These are phyloP conservation scores for Alloplasta piceator DNA, from an alignment of 2,888 invertebrate species.

Conservation along the genomic window DNA sequence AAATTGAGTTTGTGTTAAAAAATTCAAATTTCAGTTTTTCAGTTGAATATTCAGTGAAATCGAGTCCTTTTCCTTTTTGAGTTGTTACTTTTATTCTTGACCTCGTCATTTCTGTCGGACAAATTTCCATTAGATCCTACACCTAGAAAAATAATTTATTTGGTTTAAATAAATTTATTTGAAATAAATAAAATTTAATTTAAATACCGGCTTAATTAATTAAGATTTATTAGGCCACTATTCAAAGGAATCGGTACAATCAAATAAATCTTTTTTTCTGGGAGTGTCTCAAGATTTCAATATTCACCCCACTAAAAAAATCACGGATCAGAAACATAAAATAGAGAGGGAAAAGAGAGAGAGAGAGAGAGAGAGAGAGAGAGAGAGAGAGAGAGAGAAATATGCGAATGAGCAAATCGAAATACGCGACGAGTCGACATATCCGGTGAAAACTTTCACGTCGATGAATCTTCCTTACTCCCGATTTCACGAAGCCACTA, in stretches of 20 bases:
- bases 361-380: not conserved
- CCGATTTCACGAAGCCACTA: conserved; percentile 31
- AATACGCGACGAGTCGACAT: conserved; percentile 48
- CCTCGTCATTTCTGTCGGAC: conserved; percentile 31
- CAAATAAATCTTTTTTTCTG: no score
- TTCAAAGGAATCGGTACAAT: no score
- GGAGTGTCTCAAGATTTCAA: conserved; percentile 60
- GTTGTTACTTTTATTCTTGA: conserved; percentile 28
- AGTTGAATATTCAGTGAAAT: conserved; percentile 1
- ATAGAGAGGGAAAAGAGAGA: conserved; percentile 2
- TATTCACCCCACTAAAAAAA: no score
- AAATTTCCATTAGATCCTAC: conserved; percentile 63
- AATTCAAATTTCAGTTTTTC: conserved; percentile 43
- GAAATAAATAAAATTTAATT: no score
- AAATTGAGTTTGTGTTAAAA: conserved; percentile 45
- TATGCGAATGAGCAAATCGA: conserved; percentile 36
- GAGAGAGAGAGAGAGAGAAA: conserved; percentile 8
- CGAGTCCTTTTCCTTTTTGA: not conserved
- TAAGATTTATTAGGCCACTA: no score
- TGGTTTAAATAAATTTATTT: no score
- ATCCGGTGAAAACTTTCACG: conserved; percentile 59
- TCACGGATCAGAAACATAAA: not conserved
- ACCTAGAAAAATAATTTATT: no score
- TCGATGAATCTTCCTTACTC: conserved; percentile 12
- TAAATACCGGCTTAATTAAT: no score